Base-by-base conservation (phyloP, 2,888 invertebrate species). In the Noctua janthe region DNA sequence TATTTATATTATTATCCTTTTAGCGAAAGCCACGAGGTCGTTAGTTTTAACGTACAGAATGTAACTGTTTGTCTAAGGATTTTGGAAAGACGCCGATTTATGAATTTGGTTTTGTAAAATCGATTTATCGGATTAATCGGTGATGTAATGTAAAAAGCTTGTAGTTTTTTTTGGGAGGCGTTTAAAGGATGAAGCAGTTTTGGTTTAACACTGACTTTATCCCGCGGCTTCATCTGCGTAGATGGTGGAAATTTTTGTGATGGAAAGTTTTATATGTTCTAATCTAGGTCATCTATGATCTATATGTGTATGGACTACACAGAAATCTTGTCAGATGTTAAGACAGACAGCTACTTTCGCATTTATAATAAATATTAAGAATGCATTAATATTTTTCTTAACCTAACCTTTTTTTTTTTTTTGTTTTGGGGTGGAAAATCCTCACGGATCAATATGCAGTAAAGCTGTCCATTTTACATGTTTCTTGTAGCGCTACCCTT, bases 1-100 rank as follows among this genome's bases (percentile, higher is more conserved):
- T 94, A 94, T 95, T 94, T 94, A 94, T 94, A 93, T 91, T 93
- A 94, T 95, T 94, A 95, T 95, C 92, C 94, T 95, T 95, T 95
- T 95, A 96, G 95, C 95, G 88, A 87, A 90, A 88, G 85, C 90
- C 81, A 76, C 47, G 85, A 87, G 90, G 86, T 93, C 94, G 92
- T 94, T 95, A 94, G 91, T 94, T 95, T 94, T 94, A 93, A 95
- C 92, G 92, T 91, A 92, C 91, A 90, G 91, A 90, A 91, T 91
- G 90, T 83, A 88, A 86, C 93, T 93, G 94, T 93, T 93, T 92
- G 92, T 86, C 88, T 86, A 91, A 90, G 93, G 92, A 92, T 94
- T 92, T 91, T 76, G 83, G 83, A 89, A 81, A 80, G 85, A 84
- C 86, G 87, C 87, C 88, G 87, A 91, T 91, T 88, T 88, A 89